Evolutionary conservation across 2,113 vertebrate species (phyloP), one percentile per base, ranked within the genome.

Genomic region (Callocephalon fimbriatum): DNA sequence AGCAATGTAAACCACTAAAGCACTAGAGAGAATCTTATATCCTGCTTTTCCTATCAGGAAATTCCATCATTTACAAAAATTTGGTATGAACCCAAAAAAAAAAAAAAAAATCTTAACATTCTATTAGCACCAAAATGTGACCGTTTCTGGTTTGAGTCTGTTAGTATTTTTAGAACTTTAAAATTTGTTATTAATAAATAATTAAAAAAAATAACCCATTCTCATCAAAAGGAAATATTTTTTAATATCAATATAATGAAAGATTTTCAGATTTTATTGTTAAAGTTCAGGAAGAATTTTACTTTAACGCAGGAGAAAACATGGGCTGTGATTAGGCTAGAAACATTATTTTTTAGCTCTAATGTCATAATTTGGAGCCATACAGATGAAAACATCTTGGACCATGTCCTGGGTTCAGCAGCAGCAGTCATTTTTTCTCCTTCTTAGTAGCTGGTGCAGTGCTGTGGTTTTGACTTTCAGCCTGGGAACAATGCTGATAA

Each of bases 321-420:
- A 71, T 22, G 2, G 26, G 21, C 21, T 0, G 0, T n/a, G 9
- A 48, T 81, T 35, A 62, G 10, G 45, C 29, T 40, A 37, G 15
- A 76, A 73, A 47, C 25, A 32, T 72, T 42, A 31, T 51, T 80
- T 88, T 88, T n/a, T 2, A 61, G 6, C 26, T 76, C 18, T 48
- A 37, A 44, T 50, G 12, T 10, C 16, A 6, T 35, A 76, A 72
- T 68, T 50, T 62, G 21, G 29, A 81, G 53, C 7, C 5, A 4
- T 12, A 15, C 5, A 53, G 17, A 32, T 29, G 19, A 53, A 62
- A 76, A 67, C 1, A 1, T n/a, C 25, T 72, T 80, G 61, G 37
- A 62, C 7, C 40, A 40, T 40, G 40, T 40, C 40, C 40, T 40
- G 40, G 12, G 40, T 40, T 40, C 40, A 40, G 40, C 38, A 38